Evolutionary conservation across 2,888 invertebrate species (phyloP).

Genomic region (Tortrix viridana): DNA sequence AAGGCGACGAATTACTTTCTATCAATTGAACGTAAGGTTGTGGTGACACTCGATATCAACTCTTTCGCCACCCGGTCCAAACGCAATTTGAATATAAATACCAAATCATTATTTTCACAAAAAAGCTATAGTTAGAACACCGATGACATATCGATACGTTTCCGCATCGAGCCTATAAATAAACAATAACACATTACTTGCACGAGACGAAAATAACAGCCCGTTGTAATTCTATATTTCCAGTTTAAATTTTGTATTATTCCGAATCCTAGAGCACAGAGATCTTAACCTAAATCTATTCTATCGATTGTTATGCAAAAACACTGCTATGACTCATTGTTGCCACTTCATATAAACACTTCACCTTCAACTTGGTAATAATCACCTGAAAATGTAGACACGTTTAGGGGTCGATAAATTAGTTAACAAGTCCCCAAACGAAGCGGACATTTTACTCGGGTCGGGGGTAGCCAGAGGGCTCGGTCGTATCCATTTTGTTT

Average conservation of each 20-base stretch:
- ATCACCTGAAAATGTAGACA: constrained; percentile 70
- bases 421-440: constrained; percentile 69
- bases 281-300: constrained; percentile 82
- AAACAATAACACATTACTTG: constrained; percentile 74
- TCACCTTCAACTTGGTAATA: constrained; percentile 52
- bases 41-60: constrained; percentile 71
- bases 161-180: constrained; percentile 78
- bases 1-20: constrained; percentile 72
- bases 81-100: constrained; percentile 62
- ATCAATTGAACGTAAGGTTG: constrained; percentile 75
- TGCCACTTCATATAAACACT: constrained; percentile 55
- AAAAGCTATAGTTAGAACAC: constrained; percentile 67
- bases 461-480: constrained; percentile 47
- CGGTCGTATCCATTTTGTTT: constrained; percentile 45
- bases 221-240: constrained; percentile 62
- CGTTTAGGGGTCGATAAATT: constrained; percentile 62
- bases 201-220: constrained; percentile 60
- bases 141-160: constrained; percentile 78
- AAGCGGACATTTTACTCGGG: constrained; percentile 78
- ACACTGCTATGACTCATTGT: constrained; percentile 72
- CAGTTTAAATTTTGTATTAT: constrained; percentile 65
- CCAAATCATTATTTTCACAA: constrained; percentile 65
- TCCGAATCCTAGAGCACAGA: constrained; percentile 69
- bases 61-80: constrained; percentile 70
- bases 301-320: constrained; percentile 84